These are phyloP conservation scores for Panzeria rudis DNA, from an alignment of 2,888 invertebrate species.

Conservation along the genomic window DNA sequence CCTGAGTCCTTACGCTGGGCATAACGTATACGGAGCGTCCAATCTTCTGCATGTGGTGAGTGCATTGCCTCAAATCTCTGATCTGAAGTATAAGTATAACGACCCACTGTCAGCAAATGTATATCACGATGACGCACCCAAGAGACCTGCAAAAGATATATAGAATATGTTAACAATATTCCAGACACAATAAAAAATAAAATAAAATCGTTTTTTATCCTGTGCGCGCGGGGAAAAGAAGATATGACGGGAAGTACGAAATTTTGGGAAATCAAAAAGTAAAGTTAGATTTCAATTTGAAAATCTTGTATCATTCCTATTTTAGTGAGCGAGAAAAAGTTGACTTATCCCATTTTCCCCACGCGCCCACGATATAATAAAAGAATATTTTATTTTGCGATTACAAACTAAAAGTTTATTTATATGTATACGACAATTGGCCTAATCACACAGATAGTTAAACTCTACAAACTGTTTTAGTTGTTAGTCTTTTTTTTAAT, in stretches of 20 bases:
- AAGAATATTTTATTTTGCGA: background rate
- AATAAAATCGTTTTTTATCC: no score
- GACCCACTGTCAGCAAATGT: slow-evolving; percentile 89
- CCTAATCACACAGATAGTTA: slow-evolving; percentile 67
- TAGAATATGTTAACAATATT: no score
- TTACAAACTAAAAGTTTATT: slow-evolving; percentile 12
- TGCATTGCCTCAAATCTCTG: slow-evolving; percentile 94
- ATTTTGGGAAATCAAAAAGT: no score
- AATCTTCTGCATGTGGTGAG: slow-evolving; percentile 93
- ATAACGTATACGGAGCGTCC: slow-evolving; percentile 91
- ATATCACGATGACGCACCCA: slow-evolving; percentile 91
- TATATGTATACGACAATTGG: slow-evolving; percentile 62
- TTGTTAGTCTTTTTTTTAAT: slow-evolving; percentile 27
- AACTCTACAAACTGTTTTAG: slow-evolving; percentile 60
- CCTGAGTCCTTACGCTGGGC: slow-evolving; percentile 90
- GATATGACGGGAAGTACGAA: no score
- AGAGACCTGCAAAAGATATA: slow-evolving; percentile 86
- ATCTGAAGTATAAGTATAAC: slow-evolving; percentile 91
- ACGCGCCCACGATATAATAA: no score
- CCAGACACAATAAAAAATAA: no score
- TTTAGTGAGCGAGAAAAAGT: no score
- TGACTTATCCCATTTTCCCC: no score
- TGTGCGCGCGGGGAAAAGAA: no score
- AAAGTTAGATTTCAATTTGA: no score
- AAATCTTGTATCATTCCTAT: no score